Evolutionary conservation across 1,140 invertebrate species (phyloP).

Genomic region (Euura saliciscinereae): DNA sequence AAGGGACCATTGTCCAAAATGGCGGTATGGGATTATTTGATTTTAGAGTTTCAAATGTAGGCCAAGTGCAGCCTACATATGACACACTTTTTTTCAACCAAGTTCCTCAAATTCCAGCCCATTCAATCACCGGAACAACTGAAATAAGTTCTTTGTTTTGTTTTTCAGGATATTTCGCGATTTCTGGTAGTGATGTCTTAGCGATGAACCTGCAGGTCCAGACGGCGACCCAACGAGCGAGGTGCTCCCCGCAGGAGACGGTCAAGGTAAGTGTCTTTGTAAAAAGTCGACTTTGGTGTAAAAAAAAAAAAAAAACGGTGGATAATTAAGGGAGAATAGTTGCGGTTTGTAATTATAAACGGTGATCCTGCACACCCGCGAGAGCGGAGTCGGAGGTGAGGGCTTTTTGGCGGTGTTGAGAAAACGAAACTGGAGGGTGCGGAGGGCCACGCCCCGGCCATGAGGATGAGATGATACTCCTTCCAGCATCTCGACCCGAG

Average conservation of each 20-base stretch:
- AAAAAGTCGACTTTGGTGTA: no score
- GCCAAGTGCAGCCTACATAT: no score
- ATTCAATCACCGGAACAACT: no score
- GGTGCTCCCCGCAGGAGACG: conserved; percentile 50
- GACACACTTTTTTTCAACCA: no score
- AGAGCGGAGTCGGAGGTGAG: conserved; percentile 20
- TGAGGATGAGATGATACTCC: conserved; percentile 48
- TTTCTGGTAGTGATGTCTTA: conserved; percentile 40
- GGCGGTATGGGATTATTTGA: neutral
- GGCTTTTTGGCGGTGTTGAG: conserved; percentile 28
- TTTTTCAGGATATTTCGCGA: conserved; percentile 32
- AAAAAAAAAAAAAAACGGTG: no score
- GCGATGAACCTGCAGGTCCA: conserved; percentile 47
- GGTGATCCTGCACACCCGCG: neutral
- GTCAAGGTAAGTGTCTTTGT: conserved; percentile 39
- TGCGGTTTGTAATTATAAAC: neutral
- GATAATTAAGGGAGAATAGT: neutral
- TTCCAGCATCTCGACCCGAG: conserved; percentile 26
- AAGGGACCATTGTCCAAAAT: no score
- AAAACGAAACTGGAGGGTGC: conserved; percentile 29
- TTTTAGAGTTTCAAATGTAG: no score
- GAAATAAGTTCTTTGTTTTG: neutral
- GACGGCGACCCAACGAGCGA: conserved; percentile 40
- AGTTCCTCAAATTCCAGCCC: no score
- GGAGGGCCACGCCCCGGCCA: conserved; percentile 45